Conservation (phyloP, 1,140 invertebrate species). For the Brachionus plicatilis region DNA sequence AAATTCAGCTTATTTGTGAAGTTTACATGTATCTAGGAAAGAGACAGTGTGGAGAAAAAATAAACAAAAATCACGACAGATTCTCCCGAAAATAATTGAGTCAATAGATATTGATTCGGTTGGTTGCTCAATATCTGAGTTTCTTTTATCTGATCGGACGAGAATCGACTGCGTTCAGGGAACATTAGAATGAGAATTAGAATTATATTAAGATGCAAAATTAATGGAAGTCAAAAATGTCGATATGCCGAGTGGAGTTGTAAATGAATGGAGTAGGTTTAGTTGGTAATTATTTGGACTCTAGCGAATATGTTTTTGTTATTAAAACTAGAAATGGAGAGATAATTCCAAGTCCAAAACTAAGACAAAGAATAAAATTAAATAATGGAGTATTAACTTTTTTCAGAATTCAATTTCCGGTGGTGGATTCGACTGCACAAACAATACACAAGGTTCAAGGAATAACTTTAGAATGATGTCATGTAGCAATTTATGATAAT, state of each 20-base stretch:
- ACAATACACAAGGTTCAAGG: not conserved
- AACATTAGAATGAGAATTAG: not conserved
- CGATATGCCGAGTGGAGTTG: not conserved
- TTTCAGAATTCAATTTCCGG: not conserved
- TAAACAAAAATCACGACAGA: not conserved
- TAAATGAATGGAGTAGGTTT: not conserved
- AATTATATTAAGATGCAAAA: not conserved
- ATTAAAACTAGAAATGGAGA: not conserved
- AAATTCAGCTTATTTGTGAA: not conserved
- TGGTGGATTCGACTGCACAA: not conserved
- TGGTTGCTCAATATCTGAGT: not conserved
- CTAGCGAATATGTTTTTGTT: not conserved
- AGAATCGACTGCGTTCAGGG: not conserved
- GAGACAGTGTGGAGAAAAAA: not conserved
- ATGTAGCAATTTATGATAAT: not conserved
- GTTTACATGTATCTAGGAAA: not conserved
- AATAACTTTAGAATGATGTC: not conserved
- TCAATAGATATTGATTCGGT: not conserved
- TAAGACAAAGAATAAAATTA: not conserved
- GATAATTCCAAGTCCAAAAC: not conserved
- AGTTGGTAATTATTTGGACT: not conserved
- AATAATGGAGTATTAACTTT: not conserved
- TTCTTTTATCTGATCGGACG: not conserved
- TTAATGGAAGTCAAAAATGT: not conserved
- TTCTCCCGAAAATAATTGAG: not conserved